These are phyloP conservation scores for Jacana jacana DNA, from an alignment of 2,113 vertebrate species.

Conservation along the genomic window DNA sequence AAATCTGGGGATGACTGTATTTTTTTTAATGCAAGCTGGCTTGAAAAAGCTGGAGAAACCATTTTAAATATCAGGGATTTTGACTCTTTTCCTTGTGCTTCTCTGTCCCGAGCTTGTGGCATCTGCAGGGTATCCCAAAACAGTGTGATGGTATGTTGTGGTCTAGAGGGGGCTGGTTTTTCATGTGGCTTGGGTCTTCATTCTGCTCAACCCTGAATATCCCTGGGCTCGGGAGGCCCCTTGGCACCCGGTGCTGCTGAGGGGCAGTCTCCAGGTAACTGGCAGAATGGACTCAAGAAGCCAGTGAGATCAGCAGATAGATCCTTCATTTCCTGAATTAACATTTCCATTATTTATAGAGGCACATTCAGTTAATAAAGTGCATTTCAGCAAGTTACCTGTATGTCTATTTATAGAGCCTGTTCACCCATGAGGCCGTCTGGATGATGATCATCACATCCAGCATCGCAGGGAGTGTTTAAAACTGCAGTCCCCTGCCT, in stretches of 20 bases:
- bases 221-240: not conserved
- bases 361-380: not conserved
- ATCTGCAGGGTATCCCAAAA: not conserved
- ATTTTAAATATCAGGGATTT: not conserved
- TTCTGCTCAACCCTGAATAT: not conserved
- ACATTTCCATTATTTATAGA: not conserved
- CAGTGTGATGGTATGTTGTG: accelerated
- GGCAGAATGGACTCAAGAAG: not conserved
- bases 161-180: not conserved
- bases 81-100: accelerated
- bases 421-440: not conserved
- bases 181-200: accelerated
- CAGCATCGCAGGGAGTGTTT: not conserved
- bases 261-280: not conserved
- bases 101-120: not conserved
- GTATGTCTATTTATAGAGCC: conserved; percentile 15
- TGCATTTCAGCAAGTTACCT: not conserved
- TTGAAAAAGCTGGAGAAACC: not conserved
- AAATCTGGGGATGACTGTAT: not conserved
- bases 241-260: accelerated
- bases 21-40: not conserved
- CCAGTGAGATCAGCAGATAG: not conserved
- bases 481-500: not conserved
- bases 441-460: not conserved
- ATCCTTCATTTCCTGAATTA: conserved; percentile 26